These are phyloP conservation scores for Chaunax sp. DNA, from an alignment of 2,797 vertebrate species.

Conservation along the genomic window DNA sequence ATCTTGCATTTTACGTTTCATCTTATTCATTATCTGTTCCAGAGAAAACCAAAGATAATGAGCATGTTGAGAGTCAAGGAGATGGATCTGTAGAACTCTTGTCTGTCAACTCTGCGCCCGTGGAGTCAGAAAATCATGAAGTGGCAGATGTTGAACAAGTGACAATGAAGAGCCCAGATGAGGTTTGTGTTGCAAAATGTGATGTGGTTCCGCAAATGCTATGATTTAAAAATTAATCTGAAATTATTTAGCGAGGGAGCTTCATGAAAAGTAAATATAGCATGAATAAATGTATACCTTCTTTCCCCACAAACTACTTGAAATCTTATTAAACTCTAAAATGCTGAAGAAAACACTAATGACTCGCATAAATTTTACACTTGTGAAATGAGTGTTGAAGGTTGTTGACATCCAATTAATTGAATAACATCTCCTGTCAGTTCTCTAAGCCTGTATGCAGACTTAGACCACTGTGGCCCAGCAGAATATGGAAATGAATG, in stretches of 20 bases:
- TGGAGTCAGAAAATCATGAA: constrained; percentile 83
- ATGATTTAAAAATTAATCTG: not conserved
- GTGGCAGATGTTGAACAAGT: constrained; percentile 79
- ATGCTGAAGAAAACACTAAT: constrained; percentile 15
- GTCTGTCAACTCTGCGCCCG: constrained; percentile 68
- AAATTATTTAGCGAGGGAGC: not conserved
- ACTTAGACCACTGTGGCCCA: constrained; percentile 14
- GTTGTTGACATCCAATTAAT: constrained; percentile 46
- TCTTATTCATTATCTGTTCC: constrained; percentile 26
- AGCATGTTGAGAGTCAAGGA: constrained; percentile 80
- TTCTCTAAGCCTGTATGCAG: constrained; percentile 9
- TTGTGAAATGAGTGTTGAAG: constrained; percentile 46
- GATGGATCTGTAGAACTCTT: constrained; percentile 81
- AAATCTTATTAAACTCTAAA: constrained; percentile 32
- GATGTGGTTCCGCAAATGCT: not conserved
- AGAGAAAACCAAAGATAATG: constrained; percentile 86
- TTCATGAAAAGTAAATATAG: not conserved
- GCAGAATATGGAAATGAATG: not conserved
- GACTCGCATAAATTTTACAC: constrained; percentile 35
- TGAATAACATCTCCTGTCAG: constrained; percentile 48
- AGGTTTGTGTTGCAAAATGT: constrained; percentile 79
- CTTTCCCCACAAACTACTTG: not conserved
- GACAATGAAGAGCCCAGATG: constrained; percentile 79
- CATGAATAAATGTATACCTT: not conserved
- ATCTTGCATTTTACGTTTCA: not conserved